Evolutionary conservation across 1,140 invertebrate species (phyloP), one percentile per base, ranked within the genome.

Genomic region (Brachionus sp.): DNA sequence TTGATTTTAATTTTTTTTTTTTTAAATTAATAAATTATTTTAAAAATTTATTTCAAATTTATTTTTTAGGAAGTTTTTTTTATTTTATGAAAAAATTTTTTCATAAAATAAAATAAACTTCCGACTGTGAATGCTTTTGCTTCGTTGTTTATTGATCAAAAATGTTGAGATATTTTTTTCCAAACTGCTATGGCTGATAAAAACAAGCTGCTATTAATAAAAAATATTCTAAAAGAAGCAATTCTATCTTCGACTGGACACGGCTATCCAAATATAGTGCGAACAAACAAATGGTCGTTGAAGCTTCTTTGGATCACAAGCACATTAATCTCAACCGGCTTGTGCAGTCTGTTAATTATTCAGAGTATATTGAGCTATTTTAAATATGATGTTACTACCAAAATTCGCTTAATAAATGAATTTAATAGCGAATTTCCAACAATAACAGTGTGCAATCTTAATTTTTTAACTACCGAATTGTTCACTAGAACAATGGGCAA

Each of bases 381-480:
- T 39, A 37, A 62, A n/a, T 80, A 80, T 62, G 50, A 64, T 9
- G 77, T 80, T 5, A 66, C 33, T 0, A 80, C 77, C 6, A 80
- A 57, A 62, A 44, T 80, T 37, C 46, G 77, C 46, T 1, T 62
- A 44, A 25, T 62, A 10, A 62, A 62, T 62, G 50, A 80, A 16
- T 19, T 39, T 37, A 39, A 23, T 12, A 33, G 5, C 9, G 50
- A 62, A 66, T 62, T 80, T 33, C 77, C 77, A 10, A 80, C 46
- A 39, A 62, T 80, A 3, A 80, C 50, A 35, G 39, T 64, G 3
- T 80, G 77, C 57, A 80, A 80, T 80, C 10, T 78, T n/a, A 78
- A 78, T 46, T 78, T 35, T 57, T 53, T 78, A 19, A 78, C 75
- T n/a, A 78, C 39, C 9, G 12, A 39, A 39, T 70, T 39, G 7